Conservation (phyloP, 2,113 vertebrate genomes). For the Semnopithecus entellus region DNA sequence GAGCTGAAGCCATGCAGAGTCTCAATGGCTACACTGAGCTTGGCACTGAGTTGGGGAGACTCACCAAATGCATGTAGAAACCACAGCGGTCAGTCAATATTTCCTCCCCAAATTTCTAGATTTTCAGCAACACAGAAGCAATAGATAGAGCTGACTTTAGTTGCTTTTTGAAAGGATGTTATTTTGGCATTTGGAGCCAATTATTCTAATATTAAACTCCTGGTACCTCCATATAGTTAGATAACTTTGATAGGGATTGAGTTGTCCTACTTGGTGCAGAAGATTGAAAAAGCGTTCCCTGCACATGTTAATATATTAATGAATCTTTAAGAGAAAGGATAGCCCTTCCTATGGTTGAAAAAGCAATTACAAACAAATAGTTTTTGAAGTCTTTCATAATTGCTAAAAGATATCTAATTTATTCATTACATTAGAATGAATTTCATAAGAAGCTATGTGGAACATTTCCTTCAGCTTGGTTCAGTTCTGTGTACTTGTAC, state of each 20-base stretch:
- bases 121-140: not conserved
- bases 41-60: no score
- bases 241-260: not conserved
- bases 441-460: not conserved
- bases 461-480: not conserved
- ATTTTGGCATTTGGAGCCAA: not conserved
- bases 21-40: not conserved
- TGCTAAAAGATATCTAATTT: not conserved
- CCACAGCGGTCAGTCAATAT: not conserved
- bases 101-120: not conserved
- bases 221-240: not conserved
- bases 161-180: not conserved
- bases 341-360: not conserved
- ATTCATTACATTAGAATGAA: not conserved
- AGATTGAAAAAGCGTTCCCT: not conserved
- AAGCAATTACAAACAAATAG: not conserved
- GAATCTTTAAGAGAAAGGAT: not conserved
- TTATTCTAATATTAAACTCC: not conserved
- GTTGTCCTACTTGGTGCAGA: not conserved
- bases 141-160: not conserved
- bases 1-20: not conserved
- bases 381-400: not conserved
- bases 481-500: not conserved
- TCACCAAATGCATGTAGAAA: no score
- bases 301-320: not conserved